Evolutionary conservation across 2,113 vertebrate species (phyloP).

Genomic region (Leuciscus idus): DNA sequence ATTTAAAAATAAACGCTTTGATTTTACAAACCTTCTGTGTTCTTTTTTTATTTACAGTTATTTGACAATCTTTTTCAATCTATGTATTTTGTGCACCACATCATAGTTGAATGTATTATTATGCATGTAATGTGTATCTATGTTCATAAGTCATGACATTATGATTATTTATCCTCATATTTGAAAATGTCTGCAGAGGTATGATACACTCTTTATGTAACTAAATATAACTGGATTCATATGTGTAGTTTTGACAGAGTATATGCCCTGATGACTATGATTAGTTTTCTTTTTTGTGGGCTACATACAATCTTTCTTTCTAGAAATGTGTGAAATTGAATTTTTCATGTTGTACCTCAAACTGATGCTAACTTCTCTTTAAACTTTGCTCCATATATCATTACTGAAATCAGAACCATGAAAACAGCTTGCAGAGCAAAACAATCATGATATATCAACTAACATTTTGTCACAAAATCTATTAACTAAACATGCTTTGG

Average conservation of each 20-base stretch:
- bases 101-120: not conserved
- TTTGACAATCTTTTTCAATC: not conserved
- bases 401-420: not conserved
- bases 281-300: not conserved
- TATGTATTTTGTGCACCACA: not conserved
- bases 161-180: not conserved
- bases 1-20: conserved; percentile 70
- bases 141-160: not conserved
- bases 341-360: not conserved
- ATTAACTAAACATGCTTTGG: not conserved
- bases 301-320: not conserved
- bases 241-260: not conserved
- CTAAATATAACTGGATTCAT: not conserved
- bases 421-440: not conserved
- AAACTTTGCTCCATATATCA: not conserved
- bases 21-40: conserved; percentile 68
- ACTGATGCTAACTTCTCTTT: not conserved
- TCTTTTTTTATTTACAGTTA: conserved; percentile 44
- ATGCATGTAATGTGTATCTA: not conserved
- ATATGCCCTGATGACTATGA: not conserved
- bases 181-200: not conserved
- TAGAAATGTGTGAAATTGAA: not conserved
- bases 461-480: not conserved
- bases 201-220: not conserved
- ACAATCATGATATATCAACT: not conserved